Base-by-base conservation (phyloP, 2,888 invertebrate species). In the Polia nebulosa region DNA sequence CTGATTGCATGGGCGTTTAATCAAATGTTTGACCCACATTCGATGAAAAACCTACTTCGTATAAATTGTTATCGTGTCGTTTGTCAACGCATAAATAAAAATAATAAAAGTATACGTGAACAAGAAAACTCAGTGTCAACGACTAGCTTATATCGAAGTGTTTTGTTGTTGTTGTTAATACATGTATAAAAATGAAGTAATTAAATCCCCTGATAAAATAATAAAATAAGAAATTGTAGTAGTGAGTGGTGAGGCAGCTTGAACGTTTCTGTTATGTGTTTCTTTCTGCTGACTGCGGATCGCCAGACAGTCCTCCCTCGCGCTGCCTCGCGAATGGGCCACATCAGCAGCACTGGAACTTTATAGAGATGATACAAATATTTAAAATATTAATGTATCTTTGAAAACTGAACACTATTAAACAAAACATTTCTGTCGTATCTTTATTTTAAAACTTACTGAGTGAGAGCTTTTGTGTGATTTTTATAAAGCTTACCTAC, bases 201-300 rank as follows among this genome's bases (percentile, higher is more conserved):
- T 85, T 81, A 70, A 68, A 80, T 52, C 9, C 51, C 25, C 36
- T 25, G 51, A 22, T 63, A 74, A 82, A 68, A 65, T 65, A 76
- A 82, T 76, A 78, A 77, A 77, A 81, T 69, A 73, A 81, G 72
- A 80, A 79, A 76, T 80, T 81, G 74, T 82, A 61, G 49, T 45
- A 72, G 66, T 73, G 65, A 64, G 34, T 39, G 81, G 83, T 78
- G 63, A 71, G 56, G n/a, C n/a, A n/a, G 39, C 64, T 69, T 55
- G 73, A 75, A 75, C 87, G 88, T 85, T 88, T 90, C 88, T 90
- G 91, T 91, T 91, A 91, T 92, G 91, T 93, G 91, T 93, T 94
- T 92, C 93, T 94, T 95, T 94, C 94, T 93, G 95, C 95, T 95
- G 95, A 95, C 91, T 93, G 88, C 88, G 92, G 91, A 91, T 90